A percentile compares a stretch with the other conserved stretches of the same genome.
These are phyloP conservation scores for Mactra quadrangularis DNA, from an alignment of 1,140 invertebrate genomes.

Conservation along the genomic window DNA sequence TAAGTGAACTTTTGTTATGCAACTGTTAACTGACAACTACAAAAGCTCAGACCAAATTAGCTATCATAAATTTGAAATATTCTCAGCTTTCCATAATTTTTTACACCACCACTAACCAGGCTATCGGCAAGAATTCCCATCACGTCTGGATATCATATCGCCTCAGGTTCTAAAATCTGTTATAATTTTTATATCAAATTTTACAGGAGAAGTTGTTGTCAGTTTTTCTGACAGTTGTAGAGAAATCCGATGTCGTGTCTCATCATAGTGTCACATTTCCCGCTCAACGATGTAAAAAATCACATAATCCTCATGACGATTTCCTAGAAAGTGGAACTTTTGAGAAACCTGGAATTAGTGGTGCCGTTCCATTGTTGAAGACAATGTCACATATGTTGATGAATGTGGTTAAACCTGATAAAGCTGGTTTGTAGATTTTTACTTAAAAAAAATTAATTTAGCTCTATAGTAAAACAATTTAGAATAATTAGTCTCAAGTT, in stretches of 20 bases:
- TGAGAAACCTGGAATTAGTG: background rate
- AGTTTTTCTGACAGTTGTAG: conserved; percentile 73
- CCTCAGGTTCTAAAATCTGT: too few species aligned
- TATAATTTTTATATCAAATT: background rate
- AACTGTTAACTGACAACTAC: too few species aligned
- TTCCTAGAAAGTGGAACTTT: conserved; percentile 23
- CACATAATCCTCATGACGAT: conserved; percentile 8
- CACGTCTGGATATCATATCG: too few species aligned
- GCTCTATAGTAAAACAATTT: too few species aligned
- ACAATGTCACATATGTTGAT: conserved; percentile 16
- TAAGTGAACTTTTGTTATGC: too few species aligned
- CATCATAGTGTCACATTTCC: conserved; percentile 74
- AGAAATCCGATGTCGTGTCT: conserved; percentile 72
- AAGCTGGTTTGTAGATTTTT: background rate
- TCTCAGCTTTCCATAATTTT: too few species aligned
- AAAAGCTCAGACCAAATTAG: too few species aligned
- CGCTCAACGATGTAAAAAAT: conserved; percentile 27
- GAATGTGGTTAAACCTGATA: conserved; percentile 3
- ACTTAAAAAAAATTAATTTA: too few species aligned
- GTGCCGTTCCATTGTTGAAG: conserved; percentile 32
- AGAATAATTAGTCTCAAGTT: too few species aligned
- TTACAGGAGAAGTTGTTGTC: conserved; percentile 76
- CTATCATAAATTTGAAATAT: too few species aligned
- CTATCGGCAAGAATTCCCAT: too few species aligned
- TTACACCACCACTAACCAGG: too few species aligned